These are phyloP conservation scores for Podarcis cretensis DNA, from an alignment of 2,113 vertebrate genomes.

Conservation along the genomic window DNA sequence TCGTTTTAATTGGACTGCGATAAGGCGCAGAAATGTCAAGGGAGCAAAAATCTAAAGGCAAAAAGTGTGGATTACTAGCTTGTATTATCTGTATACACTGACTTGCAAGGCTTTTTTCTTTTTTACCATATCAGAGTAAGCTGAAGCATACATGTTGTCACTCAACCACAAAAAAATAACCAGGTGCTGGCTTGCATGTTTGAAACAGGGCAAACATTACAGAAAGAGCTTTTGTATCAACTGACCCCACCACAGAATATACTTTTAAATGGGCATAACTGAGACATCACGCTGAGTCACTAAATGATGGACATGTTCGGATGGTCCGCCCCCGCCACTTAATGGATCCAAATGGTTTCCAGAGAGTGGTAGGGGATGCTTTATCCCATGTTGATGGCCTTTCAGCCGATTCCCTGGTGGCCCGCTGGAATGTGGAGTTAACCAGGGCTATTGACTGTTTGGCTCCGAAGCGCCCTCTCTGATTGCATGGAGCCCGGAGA, in stretches of 20 bases:
- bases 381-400: no score
- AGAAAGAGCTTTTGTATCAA: background rate
- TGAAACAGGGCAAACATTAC: background rate
- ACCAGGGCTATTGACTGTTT: no score
- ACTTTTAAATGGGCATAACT: background rate
- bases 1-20: constrained; percentile 8
- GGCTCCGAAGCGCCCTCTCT: no score
- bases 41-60: background rate
- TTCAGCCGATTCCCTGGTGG: no score
- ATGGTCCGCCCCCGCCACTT: no score
- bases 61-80: background rate
- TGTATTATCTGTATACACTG: background rate
- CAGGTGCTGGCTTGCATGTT: background rate
- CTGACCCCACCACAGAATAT: background rate
- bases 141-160: background rate
- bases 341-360: no score
- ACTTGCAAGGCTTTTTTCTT: background rate
- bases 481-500: no score
- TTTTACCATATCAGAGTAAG: background rate
- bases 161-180: background rate
- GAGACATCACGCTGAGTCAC: background rate
- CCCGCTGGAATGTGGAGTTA: no score
- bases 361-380: no score
- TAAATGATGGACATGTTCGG: background rate
- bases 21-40: background rate